Evolutionary conservation across 2,888 invertebrate genomes (phyloP).

Genomic region (Synanthedon andrenaeformis): DNA sequence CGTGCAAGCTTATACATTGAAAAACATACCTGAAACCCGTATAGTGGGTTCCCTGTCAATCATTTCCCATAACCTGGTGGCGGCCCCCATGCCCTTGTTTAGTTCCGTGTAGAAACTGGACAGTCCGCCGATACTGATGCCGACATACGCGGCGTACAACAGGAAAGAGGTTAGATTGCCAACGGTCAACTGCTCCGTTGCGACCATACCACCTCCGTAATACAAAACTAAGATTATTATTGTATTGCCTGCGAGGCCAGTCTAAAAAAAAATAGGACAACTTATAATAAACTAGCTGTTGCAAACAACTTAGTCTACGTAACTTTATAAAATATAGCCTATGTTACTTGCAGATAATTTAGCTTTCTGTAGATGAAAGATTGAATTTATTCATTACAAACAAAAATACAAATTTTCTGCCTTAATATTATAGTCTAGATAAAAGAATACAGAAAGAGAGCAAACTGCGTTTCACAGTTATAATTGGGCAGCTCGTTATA

Average conservation of each 20-base stretch:
- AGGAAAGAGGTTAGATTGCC: slow-evolving; percentile 94
- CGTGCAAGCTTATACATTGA: too few species aligned
- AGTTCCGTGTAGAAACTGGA: slow-evolving; percentile 94
- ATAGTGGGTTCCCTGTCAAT: slow-evolving; percentile 84
- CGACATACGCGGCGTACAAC: slow-evolving; percentile 93
- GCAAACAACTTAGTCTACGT: too few species aligned
- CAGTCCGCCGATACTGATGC: slow-evolving; percentile 89
- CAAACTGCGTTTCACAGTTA: too few species aligned
- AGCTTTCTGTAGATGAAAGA: too few species aligned
- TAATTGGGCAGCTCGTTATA: too few species aligned
- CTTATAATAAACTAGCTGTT: neutral
- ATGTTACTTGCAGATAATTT: too few species aligned
- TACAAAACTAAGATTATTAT: slow-evolving; percentile 93
- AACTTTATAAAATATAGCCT: too few species aligned
- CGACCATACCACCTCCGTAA: slow-evolving; percentile 91
- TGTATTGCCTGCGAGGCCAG: slow-evolving; percentile 89
- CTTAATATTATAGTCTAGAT: too few species aligned
- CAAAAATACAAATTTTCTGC: too few species aligned
- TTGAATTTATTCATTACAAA: too few species aligned
- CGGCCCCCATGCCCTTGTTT: slow-evolving; percentile 94
- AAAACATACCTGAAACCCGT: slow-evolving; percentile 72
- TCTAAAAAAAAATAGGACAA: slow-evolving; percentile 54
- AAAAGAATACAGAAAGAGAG: too few species aligned
- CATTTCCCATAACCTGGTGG: slow-evolving; percentile 89
- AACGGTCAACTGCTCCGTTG: slow-evolving; percentile 80